Evolutionary conservation across 2,888 invertebrate genomes (phyloP).

Genomic region (Coenonympha glycerion): DNA sequence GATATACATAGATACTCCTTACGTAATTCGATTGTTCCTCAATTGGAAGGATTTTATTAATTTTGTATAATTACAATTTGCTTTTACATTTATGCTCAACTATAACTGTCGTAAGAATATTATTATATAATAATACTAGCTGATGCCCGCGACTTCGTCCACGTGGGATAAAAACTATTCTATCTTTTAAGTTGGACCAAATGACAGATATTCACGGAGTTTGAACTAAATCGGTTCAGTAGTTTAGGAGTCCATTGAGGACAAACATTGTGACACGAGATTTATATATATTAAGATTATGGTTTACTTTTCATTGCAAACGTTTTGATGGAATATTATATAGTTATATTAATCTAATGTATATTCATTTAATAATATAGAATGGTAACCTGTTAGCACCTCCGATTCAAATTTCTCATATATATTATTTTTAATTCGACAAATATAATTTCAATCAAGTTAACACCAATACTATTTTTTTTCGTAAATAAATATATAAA

Average conservation of each 20-base stretch:
- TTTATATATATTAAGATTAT: no score
- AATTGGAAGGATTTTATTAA: no score
- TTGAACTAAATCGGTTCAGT: no score
- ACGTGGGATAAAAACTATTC: no score
- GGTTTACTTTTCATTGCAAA: neutral
- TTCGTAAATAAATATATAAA: constrained; percentile 1
- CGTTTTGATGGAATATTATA: neutral
- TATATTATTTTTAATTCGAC: neutral
- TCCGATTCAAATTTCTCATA: constrained; percentile 38
- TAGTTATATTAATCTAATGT: neutral
- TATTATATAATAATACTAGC: no score
- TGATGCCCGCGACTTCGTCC: no score
- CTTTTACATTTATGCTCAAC: no score
- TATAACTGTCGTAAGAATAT: no score
- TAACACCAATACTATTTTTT: constrained; percentile 1
- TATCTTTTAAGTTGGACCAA: no score
- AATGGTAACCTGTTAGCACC: constrained; percentile 69
- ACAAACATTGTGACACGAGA: no score
- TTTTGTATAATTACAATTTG: neutral
- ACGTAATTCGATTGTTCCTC: neutral
- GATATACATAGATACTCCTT: neutral
- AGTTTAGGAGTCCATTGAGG: no score
- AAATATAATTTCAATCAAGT: neutral
- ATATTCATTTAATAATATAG: constrained; percentile 20
- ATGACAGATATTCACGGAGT: no score